These are phyloP conservation scores for Hoplodrina blanda DNA, from an alignment of 2,888 invertebrate species.

Conservation along the genomic window DNA sequence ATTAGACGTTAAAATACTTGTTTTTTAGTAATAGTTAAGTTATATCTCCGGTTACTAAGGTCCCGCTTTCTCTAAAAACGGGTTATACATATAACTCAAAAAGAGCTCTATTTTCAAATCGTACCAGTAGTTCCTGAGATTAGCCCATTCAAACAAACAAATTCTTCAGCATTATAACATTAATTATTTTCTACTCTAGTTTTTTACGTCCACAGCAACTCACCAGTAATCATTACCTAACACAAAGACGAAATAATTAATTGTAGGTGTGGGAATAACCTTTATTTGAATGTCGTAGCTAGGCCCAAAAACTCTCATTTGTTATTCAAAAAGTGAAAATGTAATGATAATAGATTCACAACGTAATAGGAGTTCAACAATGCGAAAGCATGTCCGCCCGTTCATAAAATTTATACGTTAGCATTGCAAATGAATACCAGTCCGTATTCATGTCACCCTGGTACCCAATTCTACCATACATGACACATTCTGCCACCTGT, in stretches of 20 bases:
- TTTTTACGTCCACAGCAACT: no score
- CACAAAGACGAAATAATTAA: conserved; percentile 10
- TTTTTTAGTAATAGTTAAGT: no score
- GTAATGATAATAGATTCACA: conserved; percentile 41
- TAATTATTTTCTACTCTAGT: no score
- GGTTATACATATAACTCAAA: no score
- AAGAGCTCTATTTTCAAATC: no score
- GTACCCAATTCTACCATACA: conserved; percentile 47
- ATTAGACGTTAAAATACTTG: no score
- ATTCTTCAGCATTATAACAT: no score
- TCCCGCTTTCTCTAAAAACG: no score
- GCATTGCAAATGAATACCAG: conserved; percentile 61
- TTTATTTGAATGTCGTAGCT: conserved; percentile 7
- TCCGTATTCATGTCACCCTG: conserved; percentile 55
- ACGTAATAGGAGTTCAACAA: conserved; percentile 48
- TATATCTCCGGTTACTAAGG: no score
- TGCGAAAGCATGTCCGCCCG: conserved; percentile 44
- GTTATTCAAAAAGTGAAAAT: conserved; percentile 26
- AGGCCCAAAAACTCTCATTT: conserved; percentile 1
- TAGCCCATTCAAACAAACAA: no score
- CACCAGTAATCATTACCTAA: background rate
- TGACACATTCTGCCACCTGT: conserved; percentile 31
- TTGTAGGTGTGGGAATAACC: background rate
- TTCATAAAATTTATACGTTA: conserved; percentile 58
- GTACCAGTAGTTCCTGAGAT: no score